Conservation (phyloP, 64 coral and sea anemone species). For the Porites australiensis region DNA sequence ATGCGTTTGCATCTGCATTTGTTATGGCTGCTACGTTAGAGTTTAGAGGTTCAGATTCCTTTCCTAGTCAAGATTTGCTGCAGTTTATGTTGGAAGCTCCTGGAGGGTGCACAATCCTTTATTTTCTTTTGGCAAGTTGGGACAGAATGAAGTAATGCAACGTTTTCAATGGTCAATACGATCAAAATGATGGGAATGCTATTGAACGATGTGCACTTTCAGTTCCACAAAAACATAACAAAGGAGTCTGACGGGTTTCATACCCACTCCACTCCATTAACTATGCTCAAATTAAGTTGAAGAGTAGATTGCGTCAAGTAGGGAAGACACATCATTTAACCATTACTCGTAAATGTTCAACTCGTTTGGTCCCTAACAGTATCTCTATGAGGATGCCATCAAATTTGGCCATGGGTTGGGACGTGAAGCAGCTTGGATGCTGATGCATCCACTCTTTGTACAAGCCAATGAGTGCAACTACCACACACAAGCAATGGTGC, state of each 20-base stretch:
- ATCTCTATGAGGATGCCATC: not conserved
- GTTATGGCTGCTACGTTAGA: constrained; percentile 33
- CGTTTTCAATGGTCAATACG: no score
- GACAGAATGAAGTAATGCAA: no score
- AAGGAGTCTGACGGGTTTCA: not conserved
- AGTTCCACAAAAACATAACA: no score
- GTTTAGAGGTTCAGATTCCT: not conserved
- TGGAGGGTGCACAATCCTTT: no score
- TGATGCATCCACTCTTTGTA: not conserved
- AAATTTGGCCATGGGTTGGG: not conserved
- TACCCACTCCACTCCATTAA: not conserved
- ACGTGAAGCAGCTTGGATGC: constrained; percentile 34
- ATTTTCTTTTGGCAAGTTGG: no score
- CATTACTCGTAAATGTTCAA: not conserved
- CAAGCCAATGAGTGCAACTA: constrained; percentile 30
- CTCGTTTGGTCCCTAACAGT: not conserved
- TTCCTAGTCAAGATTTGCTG: constrained; percentile 9
- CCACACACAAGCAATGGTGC: constrained; percentile 3
- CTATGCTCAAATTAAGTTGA: not conserved
- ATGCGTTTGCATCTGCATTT: constrained; percentile 7
- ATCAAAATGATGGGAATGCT: no score
- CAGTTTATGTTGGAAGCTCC: no score
- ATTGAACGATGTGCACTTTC: no score
- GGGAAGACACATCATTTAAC: not conserved
- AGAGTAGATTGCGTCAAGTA: not conserved